Evolutionary conservation across 2,797 vertebrate species (phyloP), one percentile per base, ranked within the genome.

Genomic region (Chelon labrosus): DNA sequence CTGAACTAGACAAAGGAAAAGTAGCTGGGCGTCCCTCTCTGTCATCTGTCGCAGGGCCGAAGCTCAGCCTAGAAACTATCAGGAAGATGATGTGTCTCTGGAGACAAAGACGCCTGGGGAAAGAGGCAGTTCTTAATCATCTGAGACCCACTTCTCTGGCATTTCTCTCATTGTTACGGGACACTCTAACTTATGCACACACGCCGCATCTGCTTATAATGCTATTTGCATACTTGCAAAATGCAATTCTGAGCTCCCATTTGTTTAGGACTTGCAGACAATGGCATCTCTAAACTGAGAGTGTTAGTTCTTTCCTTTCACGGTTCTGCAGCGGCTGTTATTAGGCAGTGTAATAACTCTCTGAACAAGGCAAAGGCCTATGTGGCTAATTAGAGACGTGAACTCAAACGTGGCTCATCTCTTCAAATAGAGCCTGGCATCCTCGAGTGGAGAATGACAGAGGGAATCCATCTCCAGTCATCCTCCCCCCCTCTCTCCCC

Each of bases 61-160:
- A 86, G 85, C 79, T 82, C 80, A 83, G 87, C 75, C 76, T 81
- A 19, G 83, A 85, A 91, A 89, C 89, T 77, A 91, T 92, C 91
- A 92, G 89, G 77, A 82, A 81, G 84, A 92, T 93, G 91, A 93
- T 92, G 89, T 80, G 90, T 93, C 92, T 87, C 93, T 77, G 25
- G 93, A 88, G 92, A 90, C 78, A 8, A 53, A 64, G 75, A 73
- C 73, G 87, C 90, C 84, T 89, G 78, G 77, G 83, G 90, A 88
- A 88, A 88, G 82, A 93, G 77, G 82, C 55, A 56, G 81, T 84
- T 89, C 92, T 94, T 92, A 88, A 93, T 94, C 92, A 93, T 93
- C 73, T 50, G 89, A 91, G 92, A 95, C 90, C 89, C 88, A 93
- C 86, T 92, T 94, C 77, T 85, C 78, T 88, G 86, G 65, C 84